Base-by-base conservation (phyloP, 35 echinoderm and acorn worm species). In the Ophioderma brevispina region DNA sequence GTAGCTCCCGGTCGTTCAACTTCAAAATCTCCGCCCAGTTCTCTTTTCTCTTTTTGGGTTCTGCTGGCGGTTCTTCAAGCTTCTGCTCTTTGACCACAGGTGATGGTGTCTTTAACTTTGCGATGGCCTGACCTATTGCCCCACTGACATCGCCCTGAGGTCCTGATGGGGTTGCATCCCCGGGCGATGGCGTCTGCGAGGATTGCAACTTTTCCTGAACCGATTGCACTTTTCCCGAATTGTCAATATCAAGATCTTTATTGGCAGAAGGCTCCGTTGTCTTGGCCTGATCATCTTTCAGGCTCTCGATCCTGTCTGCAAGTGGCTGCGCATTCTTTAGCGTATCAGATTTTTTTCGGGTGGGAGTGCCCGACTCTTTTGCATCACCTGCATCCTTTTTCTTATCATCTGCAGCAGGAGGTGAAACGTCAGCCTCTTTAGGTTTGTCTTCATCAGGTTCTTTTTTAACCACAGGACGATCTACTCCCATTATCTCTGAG, bases 1-100 rank as follows among this genome's bases (percentile, higher is more conserved):
- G 82, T 0, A 99, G 97, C 76, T 95, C 94, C 11, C 97, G 38
- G 18, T 99, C 90, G 75, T 92, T 99, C 76, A 89, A 80, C 32
- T 77, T 76, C 84, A 99, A 76, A 10, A 99, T 75, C 77, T 91
- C 84, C 36, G 90, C 55, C 90, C 90, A 96, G 13, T 92, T 76
- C 39, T 90, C 97, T 80, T 95, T 82, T 38, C 87, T 77, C 87
- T 82, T 80, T 36, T 35, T 38, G 64, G 86, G 78, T 30, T 49
- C 39, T 13, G 59, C 31, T 23, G 37, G 40, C 18, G 76, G 19
- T 43, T 56, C 36, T 21, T 38, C 37, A 13, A 50, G 41, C 31
- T 77, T 41, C 4, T 82, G 32, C 25, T 59, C 41, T 38, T 90
- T 87, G 5, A 70, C 31, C 17, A 88, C 33, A 0, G 49, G 38